Base-by-base conservation (phyloP, 2,888 invertebrate genomes). In the Megaustenia siamemsis region DNA sequence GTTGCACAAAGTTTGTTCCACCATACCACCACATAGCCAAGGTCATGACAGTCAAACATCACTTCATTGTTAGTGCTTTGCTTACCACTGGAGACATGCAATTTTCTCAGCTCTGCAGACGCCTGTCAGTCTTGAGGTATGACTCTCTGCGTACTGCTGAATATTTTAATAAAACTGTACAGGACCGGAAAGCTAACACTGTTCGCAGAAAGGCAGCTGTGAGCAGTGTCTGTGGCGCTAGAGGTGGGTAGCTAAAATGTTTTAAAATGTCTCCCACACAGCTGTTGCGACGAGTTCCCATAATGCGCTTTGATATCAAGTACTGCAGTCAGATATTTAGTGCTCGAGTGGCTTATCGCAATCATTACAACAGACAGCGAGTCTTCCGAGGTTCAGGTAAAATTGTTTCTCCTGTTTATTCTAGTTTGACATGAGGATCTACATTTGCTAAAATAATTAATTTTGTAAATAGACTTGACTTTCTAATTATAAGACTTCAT, bases 161-260 rank as follows among this genome's bases (percentile, higher is more conserved):
- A 40, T 76, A 76, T 76, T 85, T 81, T 66, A 76, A 66, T 53
- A 85, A 85, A 85, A 85, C 75, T 56, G 85, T 75, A 35, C 81
- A 76, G 53, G 85, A 85, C 81, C 75, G 85, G 66, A 85, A 80
- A 77, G 83, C 83, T 38, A 83, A 83, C 53, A 53, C 28, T n/a
- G 77, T 83, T 56, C 76, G 83, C 43, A 71, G 83, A 40, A 83
- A 73, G 6, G 40, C 49, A n/a, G 73, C 82, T 53, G 68, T 78
- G 56, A 32, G 78, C 45, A 66, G 63, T 63, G 63, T 78, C 63
- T 45, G 1, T 63, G 63, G 45, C 38, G 32, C 28, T 45, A 63
- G 24, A 78, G 78, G 78, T 78, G 60, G 78, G 78, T 78, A 40
- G 40, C 63, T 78, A 43, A 78, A 60, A 32, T 45, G 45, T 77